Percentiles rank a stretch among this genome's conserved stretches.
Conservation (phyloP, 2,113 vertebrate genomes). For the Syngnathus floridae region DNA sequence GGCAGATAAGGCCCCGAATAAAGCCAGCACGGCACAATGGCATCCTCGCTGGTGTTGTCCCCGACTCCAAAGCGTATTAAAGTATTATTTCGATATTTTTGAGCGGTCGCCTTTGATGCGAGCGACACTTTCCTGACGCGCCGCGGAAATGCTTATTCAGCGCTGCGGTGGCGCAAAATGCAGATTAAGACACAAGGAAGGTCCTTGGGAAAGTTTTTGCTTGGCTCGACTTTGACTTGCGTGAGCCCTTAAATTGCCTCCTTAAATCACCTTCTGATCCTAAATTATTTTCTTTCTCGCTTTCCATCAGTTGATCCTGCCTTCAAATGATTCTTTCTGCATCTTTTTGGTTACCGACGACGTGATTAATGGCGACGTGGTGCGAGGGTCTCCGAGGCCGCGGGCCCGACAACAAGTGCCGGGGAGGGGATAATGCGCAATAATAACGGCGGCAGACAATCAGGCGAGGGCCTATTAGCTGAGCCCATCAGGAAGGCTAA, state of each 20-base stretch:
- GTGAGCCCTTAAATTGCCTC: neutral
- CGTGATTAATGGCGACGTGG: constrained; percentile 61
- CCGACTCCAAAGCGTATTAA: constrained; percentile 53
- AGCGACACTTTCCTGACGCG: constrained; percentile 39
- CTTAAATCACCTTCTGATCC: no score
- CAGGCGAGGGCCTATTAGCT: constrained; percentile 65
- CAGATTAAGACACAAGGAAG: constrained; percentile 18
- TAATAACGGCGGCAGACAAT: constrained; percentile 74
- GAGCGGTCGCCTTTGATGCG: constrained; percentile 52
- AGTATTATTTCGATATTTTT: constrained; percentile 63
- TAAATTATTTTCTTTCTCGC: neutral
- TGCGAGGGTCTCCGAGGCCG: constrained; percentile 58
- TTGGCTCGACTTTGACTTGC: neutral
- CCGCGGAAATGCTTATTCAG: constrained; percentile 48
- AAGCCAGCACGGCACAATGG: constrained; percentile 56
- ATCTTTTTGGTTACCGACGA: constrained; percentile 12
- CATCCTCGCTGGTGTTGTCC: constrained; percentile 47
- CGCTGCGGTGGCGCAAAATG: constrained; percentile 37
- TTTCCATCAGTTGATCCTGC: neutral
- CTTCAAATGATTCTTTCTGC: no score
- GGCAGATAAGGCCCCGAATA: constrained; percentile 65
- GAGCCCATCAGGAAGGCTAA: constrained; percentile 69
- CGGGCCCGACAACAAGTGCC: constrained; percentile 62
- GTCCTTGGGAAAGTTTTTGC: constrained; percentile 10
- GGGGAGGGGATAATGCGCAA: constrained; percentile 57